These are phyloP conservation scores for Ia io DNA, from an alignment of 2,113 vertebrate species.

Conservation along the genomic window DNA sequence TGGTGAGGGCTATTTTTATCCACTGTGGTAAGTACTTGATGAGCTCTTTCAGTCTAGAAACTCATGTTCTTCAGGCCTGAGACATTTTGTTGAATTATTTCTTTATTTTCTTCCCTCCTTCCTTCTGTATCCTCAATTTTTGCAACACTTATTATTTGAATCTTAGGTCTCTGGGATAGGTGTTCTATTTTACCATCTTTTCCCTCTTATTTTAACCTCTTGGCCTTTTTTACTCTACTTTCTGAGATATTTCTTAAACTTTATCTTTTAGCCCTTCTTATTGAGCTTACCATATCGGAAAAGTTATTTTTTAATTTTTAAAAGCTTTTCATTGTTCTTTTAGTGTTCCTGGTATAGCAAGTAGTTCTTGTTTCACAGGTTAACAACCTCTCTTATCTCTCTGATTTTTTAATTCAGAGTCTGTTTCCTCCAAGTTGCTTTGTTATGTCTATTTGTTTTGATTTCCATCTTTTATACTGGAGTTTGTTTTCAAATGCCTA, in stretches of 20 bases:
- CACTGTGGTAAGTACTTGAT: background rate
- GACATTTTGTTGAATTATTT: background rate
- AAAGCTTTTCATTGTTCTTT: background rate
- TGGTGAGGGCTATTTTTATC: background rate
- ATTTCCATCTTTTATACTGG: background rate
- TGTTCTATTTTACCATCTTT: background rate
- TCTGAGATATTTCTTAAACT: background rate
- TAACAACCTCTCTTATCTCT: background rate
- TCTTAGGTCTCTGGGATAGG: background rate
- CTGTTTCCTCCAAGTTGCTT: background rate
- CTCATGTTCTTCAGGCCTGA: background rate
- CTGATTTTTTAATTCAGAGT: background rate
- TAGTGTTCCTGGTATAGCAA: background rate
- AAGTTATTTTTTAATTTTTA: conserved; percentile 1
- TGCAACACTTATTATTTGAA: background rate
- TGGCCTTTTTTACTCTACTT: background rate
- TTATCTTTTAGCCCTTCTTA: background rate
- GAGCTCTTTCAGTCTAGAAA: background rate
- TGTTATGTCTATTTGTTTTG: background rate
- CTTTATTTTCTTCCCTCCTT: background rate
- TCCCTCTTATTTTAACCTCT: background rate
- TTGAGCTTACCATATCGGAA: background rate
- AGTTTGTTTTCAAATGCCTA: background rate
- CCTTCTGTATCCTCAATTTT: background rate
- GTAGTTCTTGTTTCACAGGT: background rate